phyloP scores from a whole-genome alignment of 2,797 vertebrate genomes.

The Salarias fasciatus region DNA sequence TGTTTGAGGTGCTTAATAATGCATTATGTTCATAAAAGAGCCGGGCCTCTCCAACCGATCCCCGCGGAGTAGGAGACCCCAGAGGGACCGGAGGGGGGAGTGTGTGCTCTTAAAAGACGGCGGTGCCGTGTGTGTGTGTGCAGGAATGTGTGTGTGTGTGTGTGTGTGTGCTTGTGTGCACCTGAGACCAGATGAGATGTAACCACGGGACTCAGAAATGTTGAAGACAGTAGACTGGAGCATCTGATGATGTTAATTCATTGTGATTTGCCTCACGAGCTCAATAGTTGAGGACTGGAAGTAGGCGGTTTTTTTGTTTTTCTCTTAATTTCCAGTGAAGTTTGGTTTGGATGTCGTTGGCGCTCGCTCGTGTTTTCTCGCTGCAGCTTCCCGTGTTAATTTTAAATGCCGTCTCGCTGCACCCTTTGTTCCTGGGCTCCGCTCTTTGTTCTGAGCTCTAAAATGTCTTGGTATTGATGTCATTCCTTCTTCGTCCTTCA shows the following conservation, averaged over 20 bases:
- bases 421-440: constrained; percentile 67
- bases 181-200: constrained; percentile 23
- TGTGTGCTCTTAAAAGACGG: constrained; percentile 69
- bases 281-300: constrained; percentile 12
- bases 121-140: constrained; percentile 29
- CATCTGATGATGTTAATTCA: constrained; percentile 41
- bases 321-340: constrained; percentile 40
- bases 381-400: constrained; percentile 52
- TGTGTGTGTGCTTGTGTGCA: constrained; percentile 18
- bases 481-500: constrained; percentile 78
- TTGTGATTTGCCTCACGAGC: constrained; percentile 34
- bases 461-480: constrained; percentile 78
- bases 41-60: constrained; percentile 81
- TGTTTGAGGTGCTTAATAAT: constrained; percentile 90
- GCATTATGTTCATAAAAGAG: constrained; percentile 89
- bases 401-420: constrained; percentile 55
- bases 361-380: constrained; percentile 16
- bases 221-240: constrained; percentile 15
- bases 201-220: constrained; percentile 18
- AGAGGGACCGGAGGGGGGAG: constrained; percentile 69
- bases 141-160: constrained; percentile 31
- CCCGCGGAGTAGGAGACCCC: constrained; percentile 80
- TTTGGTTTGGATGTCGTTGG: constrained; percentile 41
- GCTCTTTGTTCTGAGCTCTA: constrained; percentile 78
- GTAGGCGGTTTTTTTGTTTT: constrained; percentile 4